These are phyloP conservation scores for Toxostoma redivivum DNA, from an alignment of 2,113 vertebrate species.

Conservation along the genomic window DNA sequence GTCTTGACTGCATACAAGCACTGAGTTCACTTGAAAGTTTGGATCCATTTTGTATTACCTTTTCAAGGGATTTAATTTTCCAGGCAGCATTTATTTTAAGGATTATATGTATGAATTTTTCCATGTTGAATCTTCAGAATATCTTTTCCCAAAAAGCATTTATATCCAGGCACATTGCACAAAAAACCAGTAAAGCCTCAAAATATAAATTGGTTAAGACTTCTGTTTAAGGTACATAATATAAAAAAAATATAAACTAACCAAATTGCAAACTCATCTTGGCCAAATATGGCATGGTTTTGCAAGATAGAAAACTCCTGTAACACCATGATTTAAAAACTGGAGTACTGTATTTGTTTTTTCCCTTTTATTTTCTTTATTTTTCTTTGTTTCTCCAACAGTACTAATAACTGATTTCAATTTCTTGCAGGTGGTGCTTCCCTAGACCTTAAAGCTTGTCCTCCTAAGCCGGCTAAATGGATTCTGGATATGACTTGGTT, in stretches of 20 bases:
- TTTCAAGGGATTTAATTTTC: neutral
- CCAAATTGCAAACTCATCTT: neutral
- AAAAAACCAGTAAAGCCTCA: neutral
- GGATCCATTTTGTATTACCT: neutral
- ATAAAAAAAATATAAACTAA: neutral
- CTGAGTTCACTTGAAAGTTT: neutral
- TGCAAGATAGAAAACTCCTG: neutral
- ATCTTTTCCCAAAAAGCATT: neutral
- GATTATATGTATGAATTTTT: neutral
- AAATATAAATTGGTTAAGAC: neutral
- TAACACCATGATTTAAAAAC: neutral
- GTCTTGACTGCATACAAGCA: neutral
- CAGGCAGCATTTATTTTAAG: neutral
- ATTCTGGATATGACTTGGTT: conserved; percentile 97
- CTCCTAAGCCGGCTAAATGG: conserved; percentile 92
- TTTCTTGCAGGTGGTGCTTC: conserved; percentile 87
- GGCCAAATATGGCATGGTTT: neutral
- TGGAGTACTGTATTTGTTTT: neutral
- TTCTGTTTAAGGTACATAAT: neutral
- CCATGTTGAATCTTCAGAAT: neutral
- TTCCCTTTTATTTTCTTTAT: neutral
- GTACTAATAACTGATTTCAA: neutral
- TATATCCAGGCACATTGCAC: neutral
- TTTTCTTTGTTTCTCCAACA: neutral
- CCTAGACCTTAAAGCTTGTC: conserved; percentile 90